Evolutionary conservation across 2,888 invertebrate genomes (phyloP), one percentile per base, ranked within the genome.

Genomic region (Mystacides longicornis): DNA sequence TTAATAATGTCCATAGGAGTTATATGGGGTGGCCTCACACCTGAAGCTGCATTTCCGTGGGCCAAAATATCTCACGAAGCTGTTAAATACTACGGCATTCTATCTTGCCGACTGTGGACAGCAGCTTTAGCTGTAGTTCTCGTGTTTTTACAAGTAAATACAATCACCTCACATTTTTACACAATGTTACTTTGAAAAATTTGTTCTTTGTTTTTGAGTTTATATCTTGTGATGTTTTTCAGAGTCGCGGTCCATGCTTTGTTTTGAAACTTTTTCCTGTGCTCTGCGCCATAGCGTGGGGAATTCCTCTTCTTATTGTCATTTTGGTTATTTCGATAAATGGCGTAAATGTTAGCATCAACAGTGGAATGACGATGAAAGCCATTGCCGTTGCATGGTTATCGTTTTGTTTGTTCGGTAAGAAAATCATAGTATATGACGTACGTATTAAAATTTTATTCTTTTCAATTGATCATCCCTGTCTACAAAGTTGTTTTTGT

Each of bases 81-180:
- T 3, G 68, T 92, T 16, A 86, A 89, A 62, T 84, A 87, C 31
- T 81, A 84, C 61, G 86, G 87, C 56, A 86, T 89, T 57, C 89
- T 89, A 66, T 87, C 91, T 57, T 84, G 90, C 49, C 77, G 93
- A 57, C 74, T 93, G 52, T 93, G 92, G 90, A 91, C 93, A 0
- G 86, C 87, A 7, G 83, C 90, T 65, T 75, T 94, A 55, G 89
- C 94, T 1, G 79, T 91, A 31, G 84, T 86, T 4, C 69, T 96
- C 31, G 79, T 94, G 23, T 86, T 94, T 69, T 73, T 94, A 53
- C 85, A 88, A 69, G 77, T 75, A 65, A 11, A 27, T 27, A 27
- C 27, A 27, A 27, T 27, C 11, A 27, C 11, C 27, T 7, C 27
- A 27, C 7, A 27, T 27, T 27, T 7, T 5, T 11, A 27, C 27